Percentiles rank a stretch among this genome's conserved stretches.
phyloP scores from a whole-genome alignment of 2,888 invertebrate species.

The Oscheius myriophilus region DNA sequence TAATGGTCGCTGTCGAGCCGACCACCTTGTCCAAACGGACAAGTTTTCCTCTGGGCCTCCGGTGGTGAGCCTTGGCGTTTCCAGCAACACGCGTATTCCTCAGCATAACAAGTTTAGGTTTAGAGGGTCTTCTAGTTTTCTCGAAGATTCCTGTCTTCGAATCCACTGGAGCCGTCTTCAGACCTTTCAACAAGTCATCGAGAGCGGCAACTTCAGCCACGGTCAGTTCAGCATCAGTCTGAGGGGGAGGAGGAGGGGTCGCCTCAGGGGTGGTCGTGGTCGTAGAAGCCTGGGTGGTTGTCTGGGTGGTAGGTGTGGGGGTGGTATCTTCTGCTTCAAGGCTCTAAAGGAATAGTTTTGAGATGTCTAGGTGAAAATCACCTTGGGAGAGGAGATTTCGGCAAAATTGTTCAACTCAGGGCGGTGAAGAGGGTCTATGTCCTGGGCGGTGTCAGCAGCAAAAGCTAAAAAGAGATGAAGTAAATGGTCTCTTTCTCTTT shows the following conservation, averaged over 20 bases:
- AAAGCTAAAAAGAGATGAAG: no score
- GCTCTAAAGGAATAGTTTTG: no score
- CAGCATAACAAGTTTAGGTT: slow-evolving; percentile 1
- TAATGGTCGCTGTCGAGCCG: slow-evolving; percentile 20
- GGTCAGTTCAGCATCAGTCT: slow-evolving; percentile 1
- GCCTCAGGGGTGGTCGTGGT: slow-evolving; percentile 5
- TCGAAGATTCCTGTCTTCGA: neutral
- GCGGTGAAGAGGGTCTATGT: no score
- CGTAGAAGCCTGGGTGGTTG: neutral
- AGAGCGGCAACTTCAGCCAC: slow-evolving; percentile 8
- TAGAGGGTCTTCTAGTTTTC: neutral
- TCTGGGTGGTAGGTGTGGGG: neutral
- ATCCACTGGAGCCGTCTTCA: slow-evolving; percentile 10
- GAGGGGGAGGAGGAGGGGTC: neutral
- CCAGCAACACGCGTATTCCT: slow-evolving; percentile 16
- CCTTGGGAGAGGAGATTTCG: no score
- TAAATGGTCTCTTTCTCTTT: no score
- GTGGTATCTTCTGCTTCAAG: no score
- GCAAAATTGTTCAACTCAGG: no score
- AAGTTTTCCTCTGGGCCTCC: neutral
- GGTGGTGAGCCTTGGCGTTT: slow-evolving; percentile 4
- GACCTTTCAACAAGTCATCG: slow-evolving; percentile 5
- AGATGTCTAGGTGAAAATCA: no score
- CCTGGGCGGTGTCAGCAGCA: no score
- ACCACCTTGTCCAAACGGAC: neutral